Conservation (phyloP, 2,113 vertebrate genomes). For the Fregetta grallaria region DNA sequence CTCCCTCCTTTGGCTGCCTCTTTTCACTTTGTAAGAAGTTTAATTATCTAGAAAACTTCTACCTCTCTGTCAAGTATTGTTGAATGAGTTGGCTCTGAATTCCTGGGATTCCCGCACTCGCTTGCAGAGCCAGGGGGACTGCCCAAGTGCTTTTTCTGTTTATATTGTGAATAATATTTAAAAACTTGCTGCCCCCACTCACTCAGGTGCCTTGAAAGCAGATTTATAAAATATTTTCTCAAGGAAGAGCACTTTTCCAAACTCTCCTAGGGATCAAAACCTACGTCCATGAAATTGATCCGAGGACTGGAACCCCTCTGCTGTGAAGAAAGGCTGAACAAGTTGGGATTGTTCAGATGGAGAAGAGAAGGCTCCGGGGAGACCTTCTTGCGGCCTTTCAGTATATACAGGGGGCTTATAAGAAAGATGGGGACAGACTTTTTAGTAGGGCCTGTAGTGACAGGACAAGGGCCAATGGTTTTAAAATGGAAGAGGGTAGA, state of each 20-base stretch:
- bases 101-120: accelerated
- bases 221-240: not conserved
- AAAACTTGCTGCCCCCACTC: not conserved
- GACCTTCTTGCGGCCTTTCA: not conserved
- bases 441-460: not conserved
- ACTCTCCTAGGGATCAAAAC: not conserved
- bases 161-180: not conserved
- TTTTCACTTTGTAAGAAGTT: not conserved
- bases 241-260: not conserved
- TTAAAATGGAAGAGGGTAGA: not conserved
- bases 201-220: not conserved
- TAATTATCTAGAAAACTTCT: not conserved
- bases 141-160: not conserved
- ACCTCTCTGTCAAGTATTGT: not conserved
- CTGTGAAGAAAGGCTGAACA: not conserved
- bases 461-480: not conserved
- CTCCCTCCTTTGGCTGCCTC: not conserved
- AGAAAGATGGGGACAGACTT: not conserved
- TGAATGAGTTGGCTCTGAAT: not conserved
- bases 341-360: not conserved
- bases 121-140: not conserved
- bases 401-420: not conserved
- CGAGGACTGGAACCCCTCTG: not conserved
- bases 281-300: not conserved
- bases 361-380: not conserved